phyloP scores from a whole-genome alignment of 1,140 invertebrate species.

The Cylas formicarius region DNA sequence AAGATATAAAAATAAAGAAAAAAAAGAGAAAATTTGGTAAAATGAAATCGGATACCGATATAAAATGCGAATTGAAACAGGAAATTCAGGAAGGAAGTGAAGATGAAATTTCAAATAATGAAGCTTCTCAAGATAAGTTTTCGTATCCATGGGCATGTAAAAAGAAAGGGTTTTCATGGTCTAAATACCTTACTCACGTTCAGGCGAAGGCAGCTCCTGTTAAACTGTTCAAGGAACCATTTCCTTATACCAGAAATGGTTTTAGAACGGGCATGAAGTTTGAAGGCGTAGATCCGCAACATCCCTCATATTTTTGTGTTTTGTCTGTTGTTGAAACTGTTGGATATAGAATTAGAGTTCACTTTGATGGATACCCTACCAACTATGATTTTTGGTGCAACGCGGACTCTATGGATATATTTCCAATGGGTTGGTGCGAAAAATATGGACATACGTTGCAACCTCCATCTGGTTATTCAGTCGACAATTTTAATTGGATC shows the following conservation, averaged over 20 bases:
- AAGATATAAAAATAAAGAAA: background rate
- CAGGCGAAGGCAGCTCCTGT: conserved; percentile 67
- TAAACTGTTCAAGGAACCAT: conserved; percentile 71
- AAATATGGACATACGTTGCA: conserved; percentile 66
- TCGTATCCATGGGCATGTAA: conserved; percentile 58
- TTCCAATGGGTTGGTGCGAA: conserved; percentile 90
- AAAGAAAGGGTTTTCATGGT: conserved; percentile 67
- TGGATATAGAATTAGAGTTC: conserved; percentile 75
- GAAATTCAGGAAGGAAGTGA: conserved; percentile 19
- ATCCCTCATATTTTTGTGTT: conserved; percentile 84
- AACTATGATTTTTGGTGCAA: conserved; percentile 93
- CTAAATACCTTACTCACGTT: conserved; percentile 61
- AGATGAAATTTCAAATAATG: conserved; percentile 32
- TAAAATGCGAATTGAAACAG: conserved; percentile 17
- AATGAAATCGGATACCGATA: conserved; percentile 18
- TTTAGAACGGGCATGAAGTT: conserved; percentile 84
- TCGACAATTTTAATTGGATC: conserved; percentile 71
- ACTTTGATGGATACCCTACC: conserved; percentile 88
- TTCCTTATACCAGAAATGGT: conserved; percentile 61
- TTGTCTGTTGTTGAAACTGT: conserved; percentile 77
- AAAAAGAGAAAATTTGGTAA: conserved; percentile 10
- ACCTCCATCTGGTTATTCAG: conserved; percentile 63
- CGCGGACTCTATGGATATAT: conserved; percentile 83
- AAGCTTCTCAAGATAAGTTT: conserved; percentile 32
- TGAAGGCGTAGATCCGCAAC: conserved; percentile 88